These are phyloP conservation scores for Hippoglossus stenolepis DNA, from an alignment of 2,113 vertebrate genomes.

Conservation along the genomic window DNA sequence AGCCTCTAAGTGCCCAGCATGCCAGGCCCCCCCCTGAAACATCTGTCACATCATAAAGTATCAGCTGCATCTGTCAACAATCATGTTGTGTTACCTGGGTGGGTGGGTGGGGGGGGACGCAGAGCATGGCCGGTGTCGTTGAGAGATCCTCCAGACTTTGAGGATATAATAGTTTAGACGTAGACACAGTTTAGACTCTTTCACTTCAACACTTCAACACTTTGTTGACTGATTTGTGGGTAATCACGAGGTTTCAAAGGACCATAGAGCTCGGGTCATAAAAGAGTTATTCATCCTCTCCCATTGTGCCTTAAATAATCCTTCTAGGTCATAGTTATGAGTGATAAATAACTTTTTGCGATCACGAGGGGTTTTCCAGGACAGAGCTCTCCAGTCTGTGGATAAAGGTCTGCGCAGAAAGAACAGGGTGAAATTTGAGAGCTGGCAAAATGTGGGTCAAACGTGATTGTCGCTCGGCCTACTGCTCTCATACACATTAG, in stretches of 20 bases:
- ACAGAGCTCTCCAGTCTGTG: conserved; percentile 8
- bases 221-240: background rate
- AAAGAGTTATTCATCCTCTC: background rate
- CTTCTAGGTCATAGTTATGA: background rate
- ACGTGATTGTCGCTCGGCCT: conserved; percentile 69
- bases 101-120: background rate
- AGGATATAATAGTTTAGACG: background rate
- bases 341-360: conserved; percentile 8
- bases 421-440: conserved; percentile 68
- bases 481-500: conserved; percentile 63
- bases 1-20: conserved; percentile 35
- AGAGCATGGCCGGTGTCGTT: background rate
- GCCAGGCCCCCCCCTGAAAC: conserved; percentile 43
- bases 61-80: conserved; percentile 51
- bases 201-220: background rate
- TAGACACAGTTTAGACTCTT: too few species aligned
- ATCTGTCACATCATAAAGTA: conserved; percentile 62
- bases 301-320: background rate
- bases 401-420: conserved; percentile 23
- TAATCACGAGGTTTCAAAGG: background rate
- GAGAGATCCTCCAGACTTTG: background rate
- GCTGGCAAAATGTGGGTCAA: conserved; percentile 79
- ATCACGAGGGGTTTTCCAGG: conserved; percentile 20
- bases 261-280: background rate
- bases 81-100: conserved; percentile 31